A percentile compares a stretch with the other conserved stretches of the same genome.
Conservation (phyloP, 2,888 invertebrate genomes). For the Selenia dentaria region DNA sequence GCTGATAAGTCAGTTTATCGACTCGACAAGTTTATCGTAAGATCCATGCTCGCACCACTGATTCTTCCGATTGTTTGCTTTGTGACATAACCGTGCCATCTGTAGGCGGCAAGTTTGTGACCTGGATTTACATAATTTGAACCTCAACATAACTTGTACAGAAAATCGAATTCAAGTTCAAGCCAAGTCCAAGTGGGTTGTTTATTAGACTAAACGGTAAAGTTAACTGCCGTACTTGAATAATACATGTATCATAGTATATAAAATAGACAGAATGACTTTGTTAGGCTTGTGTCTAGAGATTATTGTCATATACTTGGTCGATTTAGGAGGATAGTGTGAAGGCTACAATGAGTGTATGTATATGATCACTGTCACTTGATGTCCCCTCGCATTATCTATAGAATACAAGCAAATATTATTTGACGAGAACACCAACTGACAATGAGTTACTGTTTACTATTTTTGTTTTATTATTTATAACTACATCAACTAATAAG, state of each 20-base stretch:
- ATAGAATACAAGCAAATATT: constrained; percentile 43
- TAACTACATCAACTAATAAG: too few species aligned
- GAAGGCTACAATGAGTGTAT: constrained; percentile 43
- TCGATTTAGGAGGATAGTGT: constrained; percentile 66
- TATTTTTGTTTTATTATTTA: constrained; percentile 32
- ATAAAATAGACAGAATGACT: constrained; percentile 51
- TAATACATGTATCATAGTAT: constrained; percentile 8
- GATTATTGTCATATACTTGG: constrained; percentile 82
- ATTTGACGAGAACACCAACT: constrained; percentile 39
- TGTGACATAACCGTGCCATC: too few species aligned
- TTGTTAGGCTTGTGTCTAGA: constrained; percentile 72
- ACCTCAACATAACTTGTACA: too few species aligned
- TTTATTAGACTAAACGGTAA: neutral
- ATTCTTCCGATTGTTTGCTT: too few species aligned
- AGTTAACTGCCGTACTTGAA: constrained; percentile 21
- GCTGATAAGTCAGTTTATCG: too few species aligned
- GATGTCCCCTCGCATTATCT: constrained; percentile 42
- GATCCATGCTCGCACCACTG: too few species aligned
- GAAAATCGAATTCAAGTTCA: too few species aligned
- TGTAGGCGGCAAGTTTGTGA: too few species aligned
- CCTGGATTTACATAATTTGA: too few species aligned
- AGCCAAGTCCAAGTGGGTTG: too few species aligned
- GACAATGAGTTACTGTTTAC: constrained; percentile 44
- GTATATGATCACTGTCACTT: constrained; percentile 28
- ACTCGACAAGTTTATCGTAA: too few species aligned